These are phyloP conservation scores for Ptilonorhynchus violaceus DNA, from an alignment of 2,113 vertebrate species.

Conservation along the genomic window DNA sequence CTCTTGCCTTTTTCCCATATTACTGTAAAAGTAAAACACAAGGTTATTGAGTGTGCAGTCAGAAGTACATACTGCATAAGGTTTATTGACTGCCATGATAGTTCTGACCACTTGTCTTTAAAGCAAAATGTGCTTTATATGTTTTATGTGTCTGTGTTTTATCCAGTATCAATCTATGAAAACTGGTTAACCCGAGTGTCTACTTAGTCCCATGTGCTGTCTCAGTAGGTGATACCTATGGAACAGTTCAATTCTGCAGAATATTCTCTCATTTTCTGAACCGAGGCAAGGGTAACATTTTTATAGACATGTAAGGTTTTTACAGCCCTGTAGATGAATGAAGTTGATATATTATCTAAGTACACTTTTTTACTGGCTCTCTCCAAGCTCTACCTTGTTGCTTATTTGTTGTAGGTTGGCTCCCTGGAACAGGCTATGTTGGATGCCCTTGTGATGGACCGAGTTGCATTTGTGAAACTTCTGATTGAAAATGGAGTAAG, in stretches of 20 bases:
- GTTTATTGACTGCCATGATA: neutral
- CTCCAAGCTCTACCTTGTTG: neutral
- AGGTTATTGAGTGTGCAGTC: neutral
- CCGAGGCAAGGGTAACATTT: neutral
- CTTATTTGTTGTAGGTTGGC: conserved; percentile 81
- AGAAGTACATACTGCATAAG: neutral
- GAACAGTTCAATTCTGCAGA: neutral
- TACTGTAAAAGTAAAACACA: neutral
- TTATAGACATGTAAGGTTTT: neutral
- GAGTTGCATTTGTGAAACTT: conserved; percentile 97
- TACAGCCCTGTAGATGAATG: neutral
- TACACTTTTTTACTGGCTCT: neutral
- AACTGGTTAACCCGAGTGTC: neutral
- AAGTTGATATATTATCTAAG: neutral
- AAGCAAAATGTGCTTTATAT: neutral
- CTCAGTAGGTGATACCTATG: neutral
- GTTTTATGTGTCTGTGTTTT: neutral
- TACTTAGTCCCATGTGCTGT: neutral
- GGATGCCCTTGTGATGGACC: conserved; percentile 97
- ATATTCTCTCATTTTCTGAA: neutral
- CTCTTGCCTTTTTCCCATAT: neutral
- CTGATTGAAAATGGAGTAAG: conserved; percentile 98
- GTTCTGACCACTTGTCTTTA: neutral
- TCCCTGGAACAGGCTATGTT: conserved; percentile 97
- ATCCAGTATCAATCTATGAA: neutral